Base-by-base conservation (phyloP, 2,888 invertebrate genomes). In the Cotesia congregata region DNA sequence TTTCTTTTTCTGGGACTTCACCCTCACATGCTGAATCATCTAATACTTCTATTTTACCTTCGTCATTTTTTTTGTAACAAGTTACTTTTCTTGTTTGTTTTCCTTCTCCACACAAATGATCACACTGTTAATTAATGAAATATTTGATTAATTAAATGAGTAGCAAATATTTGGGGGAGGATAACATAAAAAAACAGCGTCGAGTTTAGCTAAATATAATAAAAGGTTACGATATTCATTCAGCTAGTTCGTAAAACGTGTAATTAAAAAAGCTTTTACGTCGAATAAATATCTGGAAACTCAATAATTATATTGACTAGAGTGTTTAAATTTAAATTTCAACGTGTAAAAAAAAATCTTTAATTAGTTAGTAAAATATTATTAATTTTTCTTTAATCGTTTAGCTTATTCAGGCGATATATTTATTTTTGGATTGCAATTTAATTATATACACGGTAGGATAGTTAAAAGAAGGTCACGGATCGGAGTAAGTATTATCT, bases 31-130 rank as follows among this genome's bases (percentile, higher is more conserved):
- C 93, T 0, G 91, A 90, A 78, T 95, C 94, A 0, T 91, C 90
- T 20, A 96, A 88, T 1, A 95, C 91, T 82, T 94, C 92, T 9
- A 95, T 93, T 77, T 92, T 93, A 0, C 93, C 93, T 77, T 90
- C 86, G 15, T 88, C 92, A 17, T 87, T 85, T 87, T 93, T 94
- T 83, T 92, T 93, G 88, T 93, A 95, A 88, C 98, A 98, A 0
- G 93, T 93, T 0, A 97, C 95, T 83, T 93, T 92, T 40, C 98
- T 92, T 0, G 91, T 93, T 90, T 97, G 94, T 82, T 93, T 93
- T 1, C 98, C 98, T 83, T 95, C 93, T 0, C 97, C 98, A 88
- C 98, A 98, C n/a, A 97, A 91, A 87, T 93, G 94, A 88, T 97
- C 94, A 85, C 98, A 98, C 94, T 97, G 85, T 50, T 74, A 79